These are phyloP conservation scores for Notodonta ziczac DNA, from an alignment of 2,888 invertebrate genomes.

Conservation along the genomic window DNA sequence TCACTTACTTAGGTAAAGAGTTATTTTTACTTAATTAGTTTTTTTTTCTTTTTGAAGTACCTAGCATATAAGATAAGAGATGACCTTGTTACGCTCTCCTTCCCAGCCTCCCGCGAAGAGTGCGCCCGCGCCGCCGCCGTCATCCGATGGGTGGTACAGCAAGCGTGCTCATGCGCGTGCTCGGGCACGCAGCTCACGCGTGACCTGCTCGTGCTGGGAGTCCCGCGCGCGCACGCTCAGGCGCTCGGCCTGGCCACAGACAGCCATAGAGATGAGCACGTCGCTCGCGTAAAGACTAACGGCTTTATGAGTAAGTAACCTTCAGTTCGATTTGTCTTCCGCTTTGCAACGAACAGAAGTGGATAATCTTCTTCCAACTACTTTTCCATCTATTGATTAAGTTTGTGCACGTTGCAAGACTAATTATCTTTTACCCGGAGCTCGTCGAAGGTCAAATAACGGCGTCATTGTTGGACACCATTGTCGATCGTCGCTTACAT, in stretches of 20 bases:
- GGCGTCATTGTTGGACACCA: too few relatives aligned
- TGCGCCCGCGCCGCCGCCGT: conserved; percentile 73
- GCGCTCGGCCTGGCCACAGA: conserved; percentile 69
- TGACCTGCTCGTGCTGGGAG: conserved; percentile 72
- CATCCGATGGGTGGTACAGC: conserved; percentile 70
- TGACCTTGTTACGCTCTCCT: background rate
- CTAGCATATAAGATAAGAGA: background rate
- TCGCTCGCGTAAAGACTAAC: conserved; percentile 44
- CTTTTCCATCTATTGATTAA: too few relatives aligned
- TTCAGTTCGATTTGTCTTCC: too few relatives aligned
- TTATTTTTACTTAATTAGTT: too few relatives aligned
- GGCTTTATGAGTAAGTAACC: conserved; percentile 66
- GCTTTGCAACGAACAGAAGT: too few relatives aligned
- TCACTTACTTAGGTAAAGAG: too few relatives aligned
- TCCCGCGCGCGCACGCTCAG: conserved; percentile 69
- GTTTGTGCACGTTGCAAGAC: too few relatives aligned
- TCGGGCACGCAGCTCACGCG: conserved; percentile 61
- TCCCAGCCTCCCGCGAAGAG: conserved; percentile 68
- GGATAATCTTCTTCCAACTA: too few relatives aligned
- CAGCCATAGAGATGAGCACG: conserved; percentile 49
- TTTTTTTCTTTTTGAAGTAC: too few relatives aligned
- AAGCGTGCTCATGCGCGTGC: conserved; percentile 64
- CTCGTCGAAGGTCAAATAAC: too few relatives aligned
- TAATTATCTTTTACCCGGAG: too few relatives aligned
- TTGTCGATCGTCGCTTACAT: too few relatives aligned